A percentile compares a stretch with the other conserved stretches of the same genome.
Evolutionary conservation across 1,140 invertebrate species (phyloP).

Genomic region (Bombus confusus): DNA sequence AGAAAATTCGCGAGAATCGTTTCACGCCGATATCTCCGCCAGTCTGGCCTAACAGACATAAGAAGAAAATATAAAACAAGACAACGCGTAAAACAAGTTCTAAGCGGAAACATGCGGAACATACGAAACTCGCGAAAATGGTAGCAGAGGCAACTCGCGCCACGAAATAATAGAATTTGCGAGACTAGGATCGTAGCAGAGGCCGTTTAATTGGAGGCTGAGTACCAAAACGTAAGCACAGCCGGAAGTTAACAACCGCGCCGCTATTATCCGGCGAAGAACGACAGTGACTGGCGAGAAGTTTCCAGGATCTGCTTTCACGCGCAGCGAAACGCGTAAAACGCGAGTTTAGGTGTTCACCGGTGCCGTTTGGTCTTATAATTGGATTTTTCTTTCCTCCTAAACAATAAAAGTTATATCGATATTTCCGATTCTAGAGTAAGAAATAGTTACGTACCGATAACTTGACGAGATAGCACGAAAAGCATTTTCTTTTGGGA

Average conservation of each 20-base stretch:
- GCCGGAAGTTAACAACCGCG: slow-evolving; percentile 18
- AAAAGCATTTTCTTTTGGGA: too few species aligned
- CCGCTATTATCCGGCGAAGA: slow-evolving; percentile 18
- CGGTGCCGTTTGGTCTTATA: background rate
- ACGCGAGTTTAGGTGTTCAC: slow-evolving; percentile 6
- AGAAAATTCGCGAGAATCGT: too few species aligned
- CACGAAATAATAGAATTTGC: background rate
- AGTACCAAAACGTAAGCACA: slow-evolving; percentile 9
- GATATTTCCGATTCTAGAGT: background rate
- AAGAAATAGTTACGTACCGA: background rate
- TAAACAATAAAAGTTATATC: background rate
- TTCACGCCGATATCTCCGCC: too few species aligned
- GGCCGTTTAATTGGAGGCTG: slow-evolving; percentile 2
- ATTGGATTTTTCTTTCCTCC: background rate
- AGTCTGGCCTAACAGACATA: too few species aligned
- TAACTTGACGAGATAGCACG: too few species aligned
- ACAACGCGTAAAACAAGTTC: background rate
- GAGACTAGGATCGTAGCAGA: background rate
- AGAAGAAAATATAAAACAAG: background rate
- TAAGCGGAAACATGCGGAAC: background rate
- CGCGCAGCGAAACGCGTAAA: slow-evolving; percentile 15
- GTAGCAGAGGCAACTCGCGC: background rate
- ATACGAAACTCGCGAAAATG: background rate
- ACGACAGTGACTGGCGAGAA: slow-evolving; percentile 4
- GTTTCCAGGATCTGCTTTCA: slow-evolving; percentile 32